Conservation (phyloP, 2,888 invertebrate species). For the Leucophenga montana region DNA sequence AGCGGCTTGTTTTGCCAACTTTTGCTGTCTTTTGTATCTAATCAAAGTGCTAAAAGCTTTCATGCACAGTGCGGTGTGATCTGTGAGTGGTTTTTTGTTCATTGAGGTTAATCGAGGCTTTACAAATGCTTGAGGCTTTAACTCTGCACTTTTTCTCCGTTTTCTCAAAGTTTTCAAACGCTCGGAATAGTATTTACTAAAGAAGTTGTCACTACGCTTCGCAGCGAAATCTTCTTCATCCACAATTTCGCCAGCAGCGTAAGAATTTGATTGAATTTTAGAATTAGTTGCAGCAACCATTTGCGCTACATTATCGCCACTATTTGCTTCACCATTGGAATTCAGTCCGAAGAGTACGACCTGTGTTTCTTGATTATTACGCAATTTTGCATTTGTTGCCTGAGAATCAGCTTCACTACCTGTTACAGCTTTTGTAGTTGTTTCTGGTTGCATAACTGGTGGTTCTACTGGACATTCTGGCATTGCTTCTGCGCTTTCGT, state of each 20-base stretch:
- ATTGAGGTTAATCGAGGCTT: too few species aligned
- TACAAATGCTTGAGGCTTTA: background rate
- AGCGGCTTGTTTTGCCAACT: background rate
- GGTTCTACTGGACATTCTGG: background rate
- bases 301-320: too few species aligned
- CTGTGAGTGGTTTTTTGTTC: background rate
- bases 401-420: too few species aligned
- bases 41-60: slow-evolving; percentile 40
- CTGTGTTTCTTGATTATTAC: background rate
- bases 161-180: too few species aligned
- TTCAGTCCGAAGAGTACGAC: background rate
- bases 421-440: background rate
- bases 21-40: background rate
- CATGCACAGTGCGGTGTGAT: slow-evolving; percentile 17
- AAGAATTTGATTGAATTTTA: too few species aligned
- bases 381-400: background rate
- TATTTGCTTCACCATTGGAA: background rate
- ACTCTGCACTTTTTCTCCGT: background rate
- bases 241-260: background rate
- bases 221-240: too few species aligned
- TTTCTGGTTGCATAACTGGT: background rate
- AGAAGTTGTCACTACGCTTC: too few species aligned
- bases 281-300: too few species aligned
- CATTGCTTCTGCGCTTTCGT: background rate
- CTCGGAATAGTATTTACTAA: too few species aligned